Base-by-base conservation (phyloP, 1,140 invertebrate genomes). In the Drosophila nikananu region DNA sequence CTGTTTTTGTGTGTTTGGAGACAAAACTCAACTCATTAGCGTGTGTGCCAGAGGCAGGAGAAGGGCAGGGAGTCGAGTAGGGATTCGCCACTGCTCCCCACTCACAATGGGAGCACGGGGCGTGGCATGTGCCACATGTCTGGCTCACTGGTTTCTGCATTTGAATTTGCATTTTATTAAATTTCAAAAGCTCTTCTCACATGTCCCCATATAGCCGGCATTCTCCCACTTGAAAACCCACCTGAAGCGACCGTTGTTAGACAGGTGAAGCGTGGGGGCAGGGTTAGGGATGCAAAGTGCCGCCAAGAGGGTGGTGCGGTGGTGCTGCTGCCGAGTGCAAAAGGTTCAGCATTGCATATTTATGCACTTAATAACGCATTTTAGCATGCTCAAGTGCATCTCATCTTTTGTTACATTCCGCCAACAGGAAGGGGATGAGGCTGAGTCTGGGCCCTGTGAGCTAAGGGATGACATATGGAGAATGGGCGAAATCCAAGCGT, bases 351-450 rank as follows among this genome's bases (percentile, higher is more conserved):
- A 90, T 80, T 90, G 86, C 86, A 90, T 90, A 90, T 90, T 90
- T 90, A 90, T 90, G 86, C 86, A 90, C 86, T 90, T 90, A 90
- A 90, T 90, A 90, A 90, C 86, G 86, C 86, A 90, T 90, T 90
- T 90, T 86, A 90, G 81, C 86, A 90, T 90, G 81, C 86, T 82
- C 81, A 90, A 90, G 86, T 90, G 86, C 86, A 90, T 67, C 86
- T 90, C 81, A 90, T 86, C 81, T 90, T 90, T 90, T 90, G 86
- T 90, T 90, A 80, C 81, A 90, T 54, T 65, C 59, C 52, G 54
- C 32, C 44, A 19, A 21, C 23, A 25, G 23, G 21, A n/a, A 51
- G 49, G 15, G 6, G 15, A 46, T 15, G 52, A 2, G 19, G 13
- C 15, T 54, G 19, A 23, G 46, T 15, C 6, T 39, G 30, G 17